Evolutionary conservation across 2,113 vertebrate genomes (phyloP), one percentile per base, ranked within the genome.

Genomic region (Numenius arquata): DNA sequence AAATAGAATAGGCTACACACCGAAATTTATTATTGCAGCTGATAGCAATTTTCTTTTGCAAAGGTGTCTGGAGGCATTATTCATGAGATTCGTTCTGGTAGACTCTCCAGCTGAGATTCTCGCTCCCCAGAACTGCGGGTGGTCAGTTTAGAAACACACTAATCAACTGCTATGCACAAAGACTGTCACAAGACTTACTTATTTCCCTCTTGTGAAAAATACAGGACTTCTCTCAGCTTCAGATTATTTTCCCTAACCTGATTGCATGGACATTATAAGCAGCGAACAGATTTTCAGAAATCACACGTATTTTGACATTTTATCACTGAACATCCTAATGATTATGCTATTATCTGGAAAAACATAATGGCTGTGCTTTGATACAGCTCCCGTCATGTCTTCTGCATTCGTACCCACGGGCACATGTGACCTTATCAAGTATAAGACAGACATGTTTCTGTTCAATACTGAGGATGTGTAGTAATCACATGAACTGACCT

Each of bases 21-120:
- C 97, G 95, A 93, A 93, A 97, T 97, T 92, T 95, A 95, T 89
- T 97, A 86, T 97, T 97, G 94, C 95, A 87, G 80, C 89, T 93
- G 89, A 96, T 59, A 91, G 94, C 83, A 89, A 94, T 97, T 97
- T 97, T 95, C 84, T 88, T 95, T 95, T 96, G 93, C 91, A 92
- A 88, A 96, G 96, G 71, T 95, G 92, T 96, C 95, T 97, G 55
- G 84, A 97, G 96, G 90, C 92, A 74, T 97, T 97, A 97, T 96
- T 97, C 96, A 97, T 94, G 91, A 91, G 74, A 90, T 86, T 97
- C 94, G 77, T 91, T 97, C 95, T 92, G 78, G 50, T 56, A 96
- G 89, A 88, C 82, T 90, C 91, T 94, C 97, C 96, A 91, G 92
- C 95, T 63, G 96, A 96, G 97, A 94, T 81, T 30, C 72, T 91